phyloP scores from a whole-genome alignment of 2,113 vertebrate genomes.

The Mixornis gularis region DNA sequence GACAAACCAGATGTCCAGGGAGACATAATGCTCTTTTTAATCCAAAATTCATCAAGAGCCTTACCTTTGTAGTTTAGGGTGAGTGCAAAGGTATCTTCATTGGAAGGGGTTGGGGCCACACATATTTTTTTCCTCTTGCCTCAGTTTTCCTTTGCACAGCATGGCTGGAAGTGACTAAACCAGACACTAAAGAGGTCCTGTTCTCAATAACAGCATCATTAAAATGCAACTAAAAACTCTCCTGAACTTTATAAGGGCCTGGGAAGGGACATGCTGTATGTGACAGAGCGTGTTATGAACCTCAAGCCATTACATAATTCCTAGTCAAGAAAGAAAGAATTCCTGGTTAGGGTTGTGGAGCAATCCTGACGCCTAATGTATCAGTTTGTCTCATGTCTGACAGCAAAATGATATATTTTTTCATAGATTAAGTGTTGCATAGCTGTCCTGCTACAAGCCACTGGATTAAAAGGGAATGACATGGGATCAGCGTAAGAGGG shows the following conservation, averaged over 20 bases:
- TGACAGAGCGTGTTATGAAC: neutral
- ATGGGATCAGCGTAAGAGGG: accelerated
- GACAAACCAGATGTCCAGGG: constrained; percentile 14
- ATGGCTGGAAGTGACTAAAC: neutral
- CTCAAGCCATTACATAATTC: accelerated
- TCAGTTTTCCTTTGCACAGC: neutral
- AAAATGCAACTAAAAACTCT: neutral
- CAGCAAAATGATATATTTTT: neutral
- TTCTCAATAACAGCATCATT: neutral
- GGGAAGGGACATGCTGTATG: neutral
- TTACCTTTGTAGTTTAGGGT: constrained; percentile 1
- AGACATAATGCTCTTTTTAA: neutral
- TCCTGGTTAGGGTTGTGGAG: neutral
- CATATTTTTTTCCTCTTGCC: neutral
- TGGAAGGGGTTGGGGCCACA: neutral
- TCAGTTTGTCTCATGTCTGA: neutral
- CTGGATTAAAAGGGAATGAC: neutral
- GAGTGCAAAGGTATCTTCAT: constrained; percentile 1
- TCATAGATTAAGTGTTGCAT: neutral
- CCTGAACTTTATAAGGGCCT: neutral
- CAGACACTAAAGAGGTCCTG: neutral
- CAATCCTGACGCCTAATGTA: neutral
- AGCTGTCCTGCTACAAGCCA: neutral
- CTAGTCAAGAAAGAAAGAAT: neutral
- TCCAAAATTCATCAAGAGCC: constrained; percentile 26